Base-by-base conservation (phyloP, 2,113 vertebrate genomes). In the Hoplias malabaricus region DNA sequence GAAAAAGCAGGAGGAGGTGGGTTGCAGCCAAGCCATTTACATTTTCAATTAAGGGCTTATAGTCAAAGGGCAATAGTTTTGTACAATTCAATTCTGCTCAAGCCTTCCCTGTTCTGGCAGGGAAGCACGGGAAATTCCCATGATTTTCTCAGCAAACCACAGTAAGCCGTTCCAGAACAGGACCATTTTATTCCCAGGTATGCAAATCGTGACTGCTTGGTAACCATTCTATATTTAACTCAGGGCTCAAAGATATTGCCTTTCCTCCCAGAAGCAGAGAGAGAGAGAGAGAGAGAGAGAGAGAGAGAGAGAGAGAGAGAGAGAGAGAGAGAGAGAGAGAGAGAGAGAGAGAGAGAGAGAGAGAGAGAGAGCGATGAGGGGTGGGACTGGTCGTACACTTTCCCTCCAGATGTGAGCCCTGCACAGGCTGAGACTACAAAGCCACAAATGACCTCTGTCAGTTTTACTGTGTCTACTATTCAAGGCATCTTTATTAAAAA, bases 201-300 rank as follows among this genome's bases (percentile, higher is more conserved):
- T 86, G 79, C 74, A 74, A 85, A 85, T 79, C 54, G 63, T 53
- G 48, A 69, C 40, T 53, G 68, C 42, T 73, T 61, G 43, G 79
- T 75, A 69, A 70, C 80, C 66, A 62, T 83, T 74, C 82, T 84
- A 83, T 84, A 84, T 84, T 75, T 84, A 87, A 84, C 82, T 72
- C 61, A 40, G 31, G 71, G 77, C 78, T 79, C 36, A 23, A 59
- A 69, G 78, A 77, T 83, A 75, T 74, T 50, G 80, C 23, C 61
- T 79, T 85, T 74, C 67, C 77, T 79, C 80, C 79, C 80, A 56
- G 73, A 75, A 77, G 67, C 56, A 69, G 50, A 27, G 31, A 62
- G 62, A 75, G 69, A 72, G 57, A 74, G 34, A 69, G 50, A 27
- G 31, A 62, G 62, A 75, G 69, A 72, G 57, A 74, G 34, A 56